phyloP scores from a whole-genome alignment of 2,888 invertebrate species.

The Branchipolynoe longqiensis region DNA sequence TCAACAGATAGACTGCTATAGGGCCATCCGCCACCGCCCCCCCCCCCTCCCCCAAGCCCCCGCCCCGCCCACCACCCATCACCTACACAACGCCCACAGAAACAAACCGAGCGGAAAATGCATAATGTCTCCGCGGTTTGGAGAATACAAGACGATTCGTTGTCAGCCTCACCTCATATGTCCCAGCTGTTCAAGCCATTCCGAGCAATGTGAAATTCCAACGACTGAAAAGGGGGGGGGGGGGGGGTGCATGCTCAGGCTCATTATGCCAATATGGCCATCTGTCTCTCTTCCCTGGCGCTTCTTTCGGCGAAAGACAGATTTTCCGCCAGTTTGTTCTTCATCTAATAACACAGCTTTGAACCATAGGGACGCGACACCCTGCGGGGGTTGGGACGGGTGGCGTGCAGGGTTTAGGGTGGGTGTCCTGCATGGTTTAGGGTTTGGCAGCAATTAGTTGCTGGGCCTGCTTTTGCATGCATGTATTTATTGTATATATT shows the following conservation, averaged over 20 bases:
- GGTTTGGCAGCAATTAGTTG: too few species aligned
- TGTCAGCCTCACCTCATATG: constrained; percentile 1
- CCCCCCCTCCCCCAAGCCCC: background rate
- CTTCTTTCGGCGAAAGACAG: background rate
- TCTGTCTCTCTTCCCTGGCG: constrained; percentile 19
- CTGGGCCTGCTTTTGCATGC: too few species aligned
- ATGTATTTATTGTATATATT: too few species aligned
- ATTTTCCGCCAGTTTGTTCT: constrained; percentile 10
- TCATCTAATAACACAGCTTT: constrained; percentile 20
- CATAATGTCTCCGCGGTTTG: constrained; percentile 2
- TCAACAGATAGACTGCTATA: background rate
- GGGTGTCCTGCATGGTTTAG: too few species aligned
- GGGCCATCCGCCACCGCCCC: background rate
- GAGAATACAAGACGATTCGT: constrained; percentile 9
- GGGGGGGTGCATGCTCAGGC: constrained; percentile 15
- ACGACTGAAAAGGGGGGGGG: background rate
- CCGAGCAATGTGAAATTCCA: background rate
- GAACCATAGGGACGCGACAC: constrained; percentile 8
- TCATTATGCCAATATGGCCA: constrained; percentile 3
- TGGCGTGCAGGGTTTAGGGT: background rate
- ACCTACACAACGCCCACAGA: background rate
- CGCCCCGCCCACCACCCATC: background rate
- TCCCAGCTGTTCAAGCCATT: background rate
- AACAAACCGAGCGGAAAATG: constrained; percentile 41
- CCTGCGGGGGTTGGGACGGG: background rate